A percentile compares a stretch with the other conserved stretches of the same genome.
Evolutionary conservation across 2,797 vertebrate genomes (phyloP).

Genomic region (Enteromius treurensis): DNA sequence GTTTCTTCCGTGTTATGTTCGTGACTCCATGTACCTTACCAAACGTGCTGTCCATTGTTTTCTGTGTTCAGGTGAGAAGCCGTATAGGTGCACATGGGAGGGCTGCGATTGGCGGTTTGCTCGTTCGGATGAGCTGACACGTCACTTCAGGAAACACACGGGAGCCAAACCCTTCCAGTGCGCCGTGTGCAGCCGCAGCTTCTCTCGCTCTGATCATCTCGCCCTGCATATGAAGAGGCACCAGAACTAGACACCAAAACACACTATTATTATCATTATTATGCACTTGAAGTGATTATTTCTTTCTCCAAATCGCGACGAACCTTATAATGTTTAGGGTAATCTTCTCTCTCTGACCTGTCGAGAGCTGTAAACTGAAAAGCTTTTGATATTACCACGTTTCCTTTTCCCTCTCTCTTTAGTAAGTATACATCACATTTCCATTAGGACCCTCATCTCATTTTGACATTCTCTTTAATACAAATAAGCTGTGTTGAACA

Average conservation of each 20-base stretch:
- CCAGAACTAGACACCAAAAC: constrained; percentile 52
- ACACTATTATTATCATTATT: constrained; percentile 65
- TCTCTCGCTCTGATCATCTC: constrained; percentile 97
- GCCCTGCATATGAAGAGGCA: constrained; percentile 71
- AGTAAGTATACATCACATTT: neutral
- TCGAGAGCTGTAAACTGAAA: constrained; percentile 60
- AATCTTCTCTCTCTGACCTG: constrained; percentile 49
- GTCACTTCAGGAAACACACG: constrained; percentile 97
- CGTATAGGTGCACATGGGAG: constrained; percentile 97
- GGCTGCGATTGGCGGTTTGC: constrained; percentile 98
- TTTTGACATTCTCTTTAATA: neutral
- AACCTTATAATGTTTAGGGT: constrained; percentile 58
- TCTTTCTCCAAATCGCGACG: constrained; percentile 52
- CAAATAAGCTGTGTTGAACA: constrained; percentile 12
- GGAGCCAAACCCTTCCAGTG: constrained; percentile 99
- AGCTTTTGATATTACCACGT: neutral
- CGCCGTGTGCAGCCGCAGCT: constrained; percentile 94
- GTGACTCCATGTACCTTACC: neutral
- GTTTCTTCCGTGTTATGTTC: constrained; percentile 22
- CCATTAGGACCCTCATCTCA: neutral
- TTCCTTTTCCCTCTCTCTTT: constrained; percentile 3
- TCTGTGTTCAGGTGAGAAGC: constrained; percentile 89
- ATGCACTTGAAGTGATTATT: constrained; percentile 93
- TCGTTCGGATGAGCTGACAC: constrained; percentile 94
- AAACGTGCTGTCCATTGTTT: constrained; percentile 14